Evolutionary conservation across 2,797 vertebrate species (phyloP), one percentile per base, ranked within the genome.

Genomic region (Natrix natrix): DNA sequence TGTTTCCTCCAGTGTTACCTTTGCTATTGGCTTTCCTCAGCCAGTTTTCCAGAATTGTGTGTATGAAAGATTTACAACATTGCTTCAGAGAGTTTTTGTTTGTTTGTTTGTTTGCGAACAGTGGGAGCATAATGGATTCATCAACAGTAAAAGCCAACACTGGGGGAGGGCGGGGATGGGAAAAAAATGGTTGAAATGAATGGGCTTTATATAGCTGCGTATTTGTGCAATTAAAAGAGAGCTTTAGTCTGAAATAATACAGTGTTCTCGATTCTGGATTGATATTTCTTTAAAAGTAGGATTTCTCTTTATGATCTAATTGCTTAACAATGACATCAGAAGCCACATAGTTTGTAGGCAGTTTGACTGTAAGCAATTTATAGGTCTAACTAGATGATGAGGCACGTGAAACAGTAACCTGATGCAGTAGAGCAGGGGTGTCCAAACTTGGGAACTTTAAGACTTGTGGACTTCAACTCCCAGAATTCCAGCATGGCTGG

Each of bases 311-410:
- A 26, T 54, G 26, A 8, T 43, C 2, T 13, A 6, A 37, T 83
- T 91, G 54, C 13, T 5, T 43, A 93, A 94, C 26, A 63, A 88
- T 8, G 61, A 3, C 92, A 61, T 88, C 91, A 55, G 90, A 87
- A 11, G n/a, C 63, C 59, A 1, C 59, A 1, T 43, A 24, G 6
- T 87, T 63, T 88, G 8, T 91, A 60, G 94, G 91, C 93, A 91
- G 55, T 63, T 17, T 26, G 0, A 90, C 37, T 92, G 0, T 22
- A 24, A 90, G 90, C 74, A 24, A 83, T 83, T 83, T 48, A 83
- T 83, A 83, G 37, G 4, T 83, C 74, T 83, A 24, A 12, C 10
- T 83, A 20, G 8, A 48, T 43, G 74, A 48, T 48, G 74, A 48
- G 20, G 74, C 74, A 48, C 1, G 0, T 24, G 37, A 48, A 83